A percentile compares a stretch with the other conserved stretches of the same genome.
Evolutionary conservation across 1,140 invertebrate genomes (phyloP).

Genomic region (Leptinotarsa undecemlineata): DNA sequence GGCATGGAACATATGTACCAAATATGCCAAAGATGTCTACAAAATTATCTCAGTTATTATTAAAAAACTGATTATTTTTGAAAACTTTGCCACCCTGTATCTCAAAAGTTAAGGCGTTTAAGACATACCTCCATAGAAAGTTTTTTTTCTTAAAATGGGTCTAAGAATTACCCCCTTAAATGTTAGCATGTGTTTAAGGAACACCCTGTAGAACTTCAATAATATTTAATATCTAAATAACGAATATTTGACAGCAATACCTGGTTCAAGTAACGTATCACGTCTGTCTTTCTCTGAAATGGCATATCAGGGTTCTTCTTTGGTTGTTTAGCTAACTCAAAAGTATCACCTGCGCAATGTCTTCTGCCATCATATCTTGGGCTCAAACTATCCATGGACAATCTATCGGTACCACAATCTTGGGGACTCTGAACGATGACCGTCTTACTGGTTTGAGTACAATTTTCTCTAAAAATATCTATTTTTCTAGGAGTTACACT

Average conservation of each 20-base stretch:
- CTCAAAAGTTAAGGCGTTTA: no score
- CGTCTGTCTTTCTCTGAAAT: not conserved
- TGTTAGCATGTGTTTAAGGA: no score
- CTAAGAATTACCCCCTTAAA: no score
- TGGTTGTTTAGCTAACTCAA: not conserved
- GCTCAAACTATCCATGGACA: not conserved
- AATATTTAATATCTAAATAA: not conserved
- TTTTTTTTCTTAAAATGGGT: no score
- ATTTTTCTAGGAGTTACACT: not conserved
- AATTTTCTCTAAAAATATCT: slow-evolving; percentile 24
- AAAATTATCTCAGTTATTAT: no score
- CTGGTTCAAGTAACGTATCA: not conserved
- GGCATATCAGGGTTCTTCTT: not conserved
- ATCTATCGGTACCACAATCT: not conserved
- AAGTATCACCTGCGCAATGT: not conserved
- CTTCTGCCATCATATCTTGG: not conserved
- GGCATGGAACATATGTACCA: no score
- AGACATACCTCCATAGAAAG: no score
- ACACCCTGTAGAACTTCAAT: not conserved
- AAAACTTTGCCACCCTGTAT: no score
- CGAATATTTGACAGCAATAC: not conserved
- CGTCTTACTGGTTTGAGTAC: not conserved
- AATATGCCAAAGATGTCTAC: no score
- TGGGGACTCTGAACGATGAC: not conserved
- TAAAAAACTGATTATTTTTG: no score